Conservation (phyloP, 2,888 invertebrate species). For the Gerris lacustris region DNA sequence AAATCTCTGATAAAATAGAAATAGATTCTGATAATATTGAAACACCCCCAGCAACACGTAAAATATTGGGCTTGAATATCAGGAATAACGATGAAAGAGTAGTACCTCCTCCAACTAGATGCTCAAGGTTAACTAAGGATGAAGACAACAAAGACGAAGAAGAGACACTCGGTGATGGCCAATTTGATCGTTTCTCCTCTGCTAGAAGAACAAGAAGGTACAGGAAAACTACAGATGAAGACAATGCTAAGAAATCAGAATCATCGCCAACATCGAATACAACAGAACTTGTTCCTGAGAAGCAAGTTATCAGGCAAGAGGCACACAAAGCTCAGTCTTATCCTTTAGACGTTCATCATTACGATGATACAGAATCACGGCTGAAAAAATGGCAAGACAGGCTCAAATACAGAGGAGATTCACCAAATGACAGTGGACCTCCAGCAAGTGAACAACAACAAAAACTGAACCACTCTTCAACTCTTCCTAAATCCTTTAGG, state of each 20-base stretch:
- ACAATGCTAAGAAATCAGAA: conserved; percentile 24
- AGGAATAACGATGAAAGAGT: conserved; percentile 33
- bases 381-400: conserved; percentile 59
- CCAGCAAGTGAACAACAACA: conserved; percentile 39
- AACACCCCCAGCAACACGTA: conserved; percentile 70
- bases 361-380: conserved; percentile 45
- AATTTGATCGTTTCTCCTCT: conserved; percentile 73
- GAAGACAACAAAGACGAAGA: conserved; percentile 34
- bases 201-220: conserved; percentile 70
- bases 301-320: conserved; percentile 43
- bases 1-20: conserved; percentile 54
- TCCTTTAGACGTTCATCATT: conserved; percentile 38
- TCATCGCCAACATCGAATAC: conserved; percentile 30
- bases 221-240: conserved; percentile 43
- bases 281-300: conserved; percentile 41
- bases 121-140: conserved; percentile 21
- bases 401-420: conserved; percentile 40
- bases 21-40: conserved; percentile 85
- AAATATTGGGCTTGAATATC: conserved; percentile 34
- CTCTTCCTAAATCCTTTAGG: conserved; percentile 39
- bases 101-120: conserved; percentile 40
- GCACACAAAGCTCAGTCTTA: conserved; percentile 45
- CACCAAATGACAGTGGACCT: conserved; percentile 34
- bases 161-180: conserved; percentile 56
- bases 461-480: conserved; percentile 38